Base-by-base conservation (phyloP, 1,140 invertebrate species). In the Cydia amplana region DNA sequence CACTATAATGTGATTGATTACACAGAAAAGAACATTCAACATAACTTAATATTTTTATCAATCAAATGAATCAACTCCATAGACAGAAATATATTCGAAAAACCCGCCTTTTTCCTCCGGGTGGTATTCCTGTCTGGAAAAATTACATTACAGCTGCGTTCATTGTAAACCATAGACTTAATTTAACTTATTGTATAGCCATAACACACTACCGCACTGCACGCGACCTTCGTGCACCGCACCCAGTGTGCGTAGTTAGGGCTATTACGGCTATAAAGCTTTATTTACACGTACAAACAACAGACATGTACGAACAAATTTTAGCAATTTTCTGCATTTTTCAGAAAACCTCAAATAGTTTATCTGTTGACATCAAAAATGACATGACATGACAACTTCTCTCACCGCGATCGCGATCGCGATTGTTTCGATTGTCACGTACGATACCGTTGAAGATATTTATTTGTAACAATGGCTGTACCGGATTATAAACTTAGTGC, bases 401-500 rank as follows among this genome's bases (percentile, higher is more conserved):
- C 75, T 82, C 74, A 72, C 74, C 72, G 80, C 75, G 72, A 79
- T 82, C 79, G 75, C 81, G 72, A 72, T 72, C 72, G 80, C 75
- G 72, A 79, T 82, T 80, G 75, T 80, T 83, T 78, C 76, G 46
- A 77, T 75, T 74, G 75, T 78, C 78, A 76, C 51, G 49, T 73
- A 72, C 55, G 70, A 76, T 40, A 32, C 32, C 28, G 32, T 79
- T 76, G 46, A 75, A 81, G 77, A 77, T 80, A 79, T 73, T 79
- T 63, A 77, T 74, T 64, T 49, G 81, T 80, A 74, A 20, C 77
- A 84, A 93, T 92, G 91, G 91, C 90, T 85, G 79, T 93, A 78
- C 90, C 91, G 23, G 93, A 94, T 78, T 97, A 96, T 84, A 97
- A 97, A 93, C 92, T 98, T 74, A 96, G 97, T 88, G 94, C 95